Conservation (phyloP, 2,888 invertebrate species). For the Laothoe populi region DNA sequence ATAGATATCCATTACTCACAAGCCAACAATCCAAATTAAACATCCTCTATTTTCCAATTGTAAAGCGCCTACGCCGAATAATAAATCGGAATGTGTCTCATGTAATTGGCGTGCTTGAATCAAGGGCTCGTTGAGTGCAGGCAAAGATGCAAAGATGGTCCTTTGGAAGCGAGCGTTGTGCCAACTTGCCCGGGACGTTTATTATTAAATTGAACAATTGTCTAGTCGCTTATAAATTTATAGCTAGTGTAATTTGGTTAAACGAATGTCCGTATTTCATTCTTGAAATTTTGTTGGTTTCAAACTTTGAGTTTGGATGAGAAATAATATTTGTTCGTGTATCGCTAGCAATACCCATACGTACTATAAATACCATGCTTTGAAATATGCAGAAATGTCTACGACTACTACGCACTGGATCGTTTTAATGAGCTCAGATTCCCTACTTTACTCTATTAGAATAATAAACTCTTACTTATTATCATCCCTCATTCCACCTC, state of each 20-base stretch:
- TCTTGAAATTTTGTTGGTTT: too few relatives aligned
- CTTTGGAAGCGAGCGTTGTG: slow-evolving; percentile 44
- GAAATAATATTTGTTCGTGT: too few relatives aligned
- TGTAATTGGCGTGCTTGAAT: slow-evolving; percentile 75
- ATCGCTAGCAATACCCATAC: too few relatives aligned
- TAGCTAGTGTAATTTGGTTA: neutral
- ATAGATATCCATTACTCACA: slow-evolving; percentile 39
- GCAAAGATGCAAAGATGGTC: slow-evolving; percentile 59
- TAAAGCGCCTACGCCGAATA: slow-evolving; percentile 63
- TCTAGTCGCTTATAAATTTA: slow-evolving; percentile 38
- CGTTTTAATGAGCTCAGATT: too few relatives aligned
- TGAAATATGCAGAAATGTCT: too few relatives aligned
- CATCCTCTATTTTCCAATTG: slow-evolving; percentile 63
- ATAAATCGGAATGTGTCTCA: slow-evolving; percentile 72
- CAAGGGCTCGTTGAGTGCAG: slow-evolving; percentile 60
- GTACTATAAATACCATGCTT: too few relatives aligned
- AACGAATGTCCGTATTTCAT: too few relatives aligned
- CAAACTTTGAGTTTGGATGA: too few relatives aligned
- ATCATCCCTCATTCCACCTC: too few relatives aligned
- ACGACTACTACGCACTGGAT: too few relatives aligned
- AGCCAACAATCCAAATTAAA: slow-evolving; percentile 46
- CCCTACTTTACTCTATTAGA: too few relatives aligned
- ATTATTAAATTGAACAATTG: slow-evolving; percentile 69
- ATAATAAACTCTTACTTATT: too few relatives aligned
- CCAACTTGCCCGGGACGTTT: slow-evolving; percentile 68